phyloP scores from a whole-genome alignment of 2,797 vertebrate species.

The Syngnathus rostellatus region DNA sequence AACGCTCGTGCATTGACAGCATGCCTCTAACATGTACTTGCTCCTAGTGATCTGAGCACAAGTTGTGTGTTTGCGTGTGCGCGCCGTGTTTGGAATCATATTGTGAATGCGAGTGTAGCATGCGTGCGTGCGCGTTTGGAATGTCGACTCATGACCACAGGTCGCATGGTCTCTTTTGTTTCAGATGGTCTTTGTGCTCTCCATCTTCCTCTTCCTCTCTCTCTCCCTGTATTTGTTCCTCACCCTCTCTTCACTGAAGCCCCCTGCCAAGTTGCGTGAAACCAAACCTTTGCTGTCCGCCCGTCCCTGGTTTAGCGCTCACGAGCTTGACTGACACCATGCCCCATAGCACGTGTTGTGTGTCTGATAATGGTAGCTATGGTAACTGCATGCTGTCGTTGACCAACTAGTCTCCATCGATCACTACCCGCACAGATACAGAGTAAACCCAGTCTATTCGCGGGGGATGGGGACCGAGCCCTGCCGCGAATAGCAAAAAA shows the following conservation, averaged over 20 bases:
- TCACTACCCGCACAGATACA: conserved; percentile 26
- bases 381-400: conserved; percentile 62
- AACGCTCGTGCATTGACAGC: conserved; percentile 51
- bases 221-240: conserved; percentile 67
- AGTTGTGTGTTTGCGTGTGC: conserved; percentile 10
- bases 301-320: conserved; percentile 65
- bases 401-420: conserved; percentile 61
- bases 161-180: conserved; percentile 68
- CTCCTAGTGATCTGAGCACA: conserved; percentile 57
- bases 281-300: conserved; percentile 56
- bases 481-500: background rate
- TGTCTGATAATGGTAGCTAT: conserved; percentile 66
- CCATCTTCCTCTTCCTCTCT: conserved; percentile 62
- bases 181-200: conserved; percentile 68
- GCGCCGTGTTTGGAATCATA: background rate
- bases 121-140: conserved; percentile 60
- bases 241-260: conserved; percentile 68
- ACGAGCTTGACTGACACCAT: conserved; percentile 65
- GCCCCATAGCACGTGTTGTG: conserved; percentile 62
- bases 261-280: conserved; percentile 68
- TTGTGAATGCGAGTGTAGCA: conserved; percentile 51
- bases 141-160: conserved; percentile 67
- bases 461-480: background rate
- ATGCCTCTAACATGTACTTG: conserved; percentile 59
- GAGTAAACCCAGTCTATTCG: background rate